Evolutionary conservation across 2,113 vertebrate species (phyloP), one percentile per base, ranked within the genome.

Genomic region (Pygoscelis adeliae): DNA sequence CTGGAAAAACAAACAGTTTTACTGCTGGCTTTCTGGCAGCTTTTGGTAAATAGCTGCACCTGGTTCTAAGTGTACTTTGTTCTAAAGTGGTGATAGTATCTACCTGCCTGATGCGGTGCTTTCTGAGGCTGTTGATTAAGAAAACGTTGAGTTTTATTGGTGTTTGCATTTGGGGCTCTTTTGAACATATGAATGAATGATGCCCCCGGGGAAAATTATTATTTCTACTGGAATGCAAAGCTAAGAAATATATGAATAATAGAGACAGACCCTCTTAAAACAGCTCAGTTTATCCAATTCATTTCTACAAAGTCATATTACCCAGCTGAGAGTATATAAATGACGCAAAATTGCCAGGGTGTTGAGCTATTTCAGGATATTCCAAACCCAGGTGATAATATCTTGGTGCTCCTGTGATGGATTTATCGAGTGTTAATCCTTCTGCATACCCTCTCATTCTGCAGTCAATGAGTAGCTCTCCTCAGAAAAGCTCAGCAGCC

Each of bases 1-100:
- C 36, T 93, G 80, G 94, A 95, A 95, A 97, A 97, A 67, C 79
- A 93, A 97, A 95, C 87, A 89, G 12, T 20, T 86, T 83, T 92
- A 90, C 59, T 65, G 69, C 61, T 89, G 80, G 5, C 61, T 92
- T 91, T 95, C 83, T 89, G 53, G 56, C 72, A 72, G 83, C 83
- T 96, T 90, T 89, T 83, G 40, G 78, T 94, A 95, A 95, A 94
- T n/a, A 96, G 40, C 22, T 89, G 84, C 86, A 87, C 42, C 87
- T 91, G 65, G 53, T 58, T 87, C 69, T 56, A 72, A 66, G 53
- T 58, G 79, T 27, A 87, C 65, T 91, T 92, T 96, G 65, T 61
- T 89, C 81, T 30, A 8, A 71, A 93, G 81, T 15, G 70, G 34
- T 55, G 65, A 36, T n/a, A 42, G 73, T n/a, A 63, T 69, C 56